A percentile compares a stretch with the other conserved stretches of the same genome.
These are phyloP conservation scores for Pantherophis vulpinus DNA, from an alignment of 2,797 vertebrate species.

Conservation along the genomic window DNA sequence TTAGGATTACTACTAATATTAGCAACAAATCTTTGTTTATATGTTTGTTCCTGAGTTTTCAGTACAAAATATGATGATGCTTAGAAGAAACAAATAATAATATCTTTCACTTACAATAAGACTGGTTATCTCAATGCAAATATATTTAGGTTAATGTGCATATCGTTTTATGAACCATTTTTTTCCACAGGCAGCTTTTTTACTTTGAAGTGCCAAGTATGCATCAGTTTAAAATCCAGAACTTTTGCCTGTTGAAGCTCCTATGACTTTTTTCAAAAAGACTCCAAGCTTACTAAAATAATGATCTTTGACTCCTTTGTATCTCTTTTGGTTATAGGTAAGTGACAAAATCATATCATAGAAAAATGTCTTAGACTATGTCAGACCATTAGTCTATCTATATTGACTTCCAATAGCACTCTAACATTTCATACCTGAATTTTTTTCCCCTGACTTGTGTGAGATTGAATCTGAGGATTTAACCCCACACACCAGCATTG, in stretches of 20 bases:
- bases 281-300: background rate
- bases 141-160: background rate
- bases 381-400: too few species aligned
- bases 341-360: too few species aligned
- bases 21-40: background rate
- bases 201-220: background rate
- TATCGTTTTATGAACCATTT: too few species aligned
- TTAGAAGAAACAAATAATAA: background rate
- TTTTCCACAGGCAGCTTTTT: background rate
- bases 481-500: too few species aligned
- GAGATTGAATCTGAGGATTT: too few species aligned
- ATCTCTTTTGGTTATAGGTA: too few species aligned
- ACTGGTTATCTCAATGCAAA: background rate
- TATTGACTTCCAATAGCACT: too few species aligned
- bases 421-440: too few species aligned
- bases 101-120: background rate
- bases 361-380: too few species aligned
- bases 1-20: too few species aligned
- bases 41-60: background rate
- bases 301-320: too few species aligned
- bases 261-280: background rate
- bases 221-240: background rate
- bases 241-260: background rate
- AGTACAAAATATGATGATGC: background rate
- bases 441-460: too few species aligned